Conservation (phyloP, 2,888 invertebrate species). For the Synanthedon formicaeformis region DNA sequence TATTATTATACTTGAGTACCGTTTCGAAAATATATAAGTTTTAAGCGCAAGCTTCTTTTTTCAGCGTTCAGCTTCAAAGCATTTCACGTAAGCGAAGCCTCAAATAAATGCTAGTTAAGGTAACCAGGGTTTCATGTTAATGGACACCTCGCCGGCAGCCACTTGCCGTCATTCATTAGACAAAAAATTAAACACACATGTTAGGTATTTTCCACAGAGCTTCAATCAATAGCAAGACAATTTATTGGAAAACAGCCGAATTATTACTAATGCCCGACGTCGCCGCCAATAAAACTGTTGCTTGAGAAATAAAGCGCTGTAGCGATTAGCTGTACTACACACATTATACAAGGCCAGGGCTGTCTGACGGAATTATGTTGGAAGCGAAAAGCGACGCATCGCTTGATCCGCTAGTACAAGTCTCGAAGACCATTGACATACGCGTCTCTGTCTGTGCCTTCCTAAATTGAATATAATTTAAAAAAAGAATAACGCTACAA, state of each 20-base stretch:
- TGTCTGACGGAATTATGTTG: neutral
- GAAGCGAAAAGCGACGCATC: conserved; percentile 1
- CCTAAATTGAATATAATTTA: conserved; percentile 1
- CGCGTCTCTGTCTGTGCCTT: neutral
- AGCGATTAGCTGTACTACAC: conserved; percentile 11
- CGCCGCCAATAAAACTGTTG: neutral
- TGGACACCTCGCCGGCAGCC: too few relatives aligned
- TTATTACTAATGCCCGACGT: neutral
- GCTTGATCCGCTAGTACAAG: conserved; percentile 1
- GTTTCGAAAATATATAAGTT: too few relatives aligned
- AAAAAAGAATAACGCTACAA: neutral
- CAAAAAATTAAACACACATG: neutral
- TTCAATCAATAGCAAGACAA: neutral
- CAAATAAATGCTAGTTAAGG: too few relatives aligned
- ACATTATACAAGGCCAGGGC: neutral
- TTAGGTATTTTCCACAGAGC: neutral
- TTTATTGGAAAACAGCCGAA: neutral
- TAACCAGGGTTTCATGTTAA: too few relatives aligned
- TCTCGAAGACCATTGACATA: conserved; percentile 7
- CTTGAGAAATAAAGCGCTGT: conserved; percentile 1
- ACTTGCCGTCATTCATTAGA: too few relatives aligned
- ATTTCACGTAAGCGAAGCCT: too few relatives aligned
- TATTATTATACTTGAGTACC: too few relatives aligned
- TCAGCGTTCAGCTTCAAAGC: too few relatives aligned
- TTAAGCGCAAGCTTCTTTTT: too few relatives aligned